These are phyloP conservation scores for Chaenogobius annularis DNA, from an alignment of 2,113 vertebrate genomes.

Conservation along the genomic window DNA sequence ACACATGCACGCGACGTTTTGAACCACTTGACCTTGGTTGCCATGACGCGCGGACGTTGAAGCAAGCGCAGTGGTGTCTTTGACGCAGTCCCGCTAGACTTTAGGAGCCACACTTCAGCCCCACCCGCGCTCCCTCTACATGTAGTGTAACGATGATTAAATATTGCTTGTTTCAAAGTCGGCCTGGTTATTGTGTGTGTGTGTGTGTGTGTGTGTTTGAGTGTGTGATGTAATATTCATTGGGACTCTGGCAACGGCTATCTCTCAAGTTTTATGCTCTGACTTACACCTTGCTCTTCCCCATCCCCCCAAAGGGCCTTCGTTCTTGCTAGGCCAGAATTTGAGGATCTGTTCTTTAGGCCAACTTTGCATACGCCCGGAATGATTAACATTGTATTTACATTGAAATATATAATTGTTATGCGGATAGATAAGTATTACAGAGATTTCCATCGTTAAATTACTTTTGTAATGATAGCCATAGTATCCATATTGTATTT, in stretches of 20 bases:
- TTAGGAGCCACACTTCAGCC: constrained; percentile 34
- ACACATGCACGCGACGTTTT: constrained; percentile 23
- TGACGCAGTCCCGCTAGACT: constrained; percentile 66
- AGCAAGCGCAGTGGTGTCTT: constrained; percentile 60
- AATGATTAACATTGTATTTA: not conserved
- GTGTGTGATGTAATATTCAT: not conserved
- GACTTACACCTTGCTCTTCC: constrained; percentile 52
- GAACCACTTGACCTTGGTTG: constrained; percentile 76
- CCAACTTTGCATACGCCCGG: constrained; percentile 3
- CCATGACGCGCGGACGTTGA: constrained; percentile 68
- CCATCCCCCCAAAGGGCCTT: too few relatives aligned
- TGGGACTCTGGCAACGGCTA: constrained; percentile 39
- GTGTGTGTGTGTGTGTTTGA: not conserved
- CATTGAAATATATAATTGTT: not conserved
- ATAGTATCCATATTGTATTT: too few relatives aligned
- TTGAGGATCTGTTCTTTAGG: constrained; percentile 21
- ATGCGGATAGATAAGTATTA: not conserved
- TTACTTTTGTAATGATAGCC: too few relatives aligned
- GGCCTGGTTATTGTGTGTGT: constrained; percentile 44
- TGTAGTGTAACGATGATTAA: constrained; percentile 78
- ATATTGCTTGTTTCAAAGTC: constrained; percentile 79
- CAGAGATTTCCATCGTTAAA: too few relatives aligned
- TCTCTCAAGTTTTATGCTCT: constrained; percentile 64
- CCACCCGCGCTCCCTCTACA: constrained; percentile 57
- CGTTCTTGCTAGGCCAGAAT: constrained; percentile 26